Evolutionary conservation across 2,888 invertebrate genomes (phyloP).

Genomic region (Toxonevra muliebris): DNA sequence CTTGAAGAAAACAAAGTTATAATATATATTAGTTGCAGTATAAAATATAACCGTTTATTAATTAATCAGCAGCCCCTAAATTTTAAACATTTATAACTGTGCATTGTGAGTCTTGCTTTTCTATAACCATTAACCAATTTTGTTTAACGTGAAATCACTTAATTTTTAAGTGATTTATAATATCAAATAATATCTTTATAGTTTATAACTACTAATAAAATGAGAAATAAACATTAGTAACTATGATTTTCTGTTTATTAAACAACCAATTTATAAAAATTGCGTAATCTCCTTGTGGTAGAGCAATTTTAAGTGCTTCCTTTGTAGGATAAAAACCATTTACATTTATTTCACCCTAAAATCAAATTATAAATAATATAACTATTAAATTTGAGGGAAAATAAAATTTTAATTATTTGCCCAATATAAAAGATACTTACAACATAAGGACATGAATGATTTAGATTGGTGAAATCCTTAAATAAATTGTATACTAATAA

Average conservation of each 20-base stretch:
- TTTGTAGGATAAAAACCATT: conserved; percentile 4
- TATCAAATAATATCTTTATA: too few relatives aligned
- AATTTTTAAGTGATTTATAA: too few relatives aligned
- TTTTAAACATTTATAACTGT: too few relatives aligned
- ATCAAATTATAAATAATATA: not conserved
- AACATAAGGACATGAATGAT: conserved; percentile 18
- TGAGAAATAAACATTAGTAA: not conserved
- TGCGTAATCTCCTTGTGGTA: conserved; percentile 8
- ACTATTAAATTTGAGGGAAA: not conserved
- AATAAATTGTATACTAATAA: conserved; percentile 5
- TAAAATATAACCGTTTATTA: too few relatives aligned
- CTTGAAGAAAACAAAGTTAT: too few relatives aligned
- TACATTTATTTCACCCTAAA: conserved; percentile 10
- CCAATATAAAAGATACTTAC: conserved; percentile 6
- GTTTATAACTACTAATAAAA: too few relatives aligned
- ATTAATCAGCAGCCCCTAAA: too few relatives aligned
- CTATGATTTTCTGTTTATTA: not conserved
- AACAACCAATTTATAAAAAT: not conserved
- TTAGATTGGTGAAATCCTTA: conserved; percentile 17
- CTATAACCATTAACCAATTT: too few relatives aligned
- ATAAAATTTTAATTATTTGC: not conserved
- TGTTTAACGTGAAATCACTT: too few relatives aligned
- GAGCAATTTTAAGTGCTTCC: not conserved
- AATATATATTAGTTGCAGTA: too few relatives aligned
- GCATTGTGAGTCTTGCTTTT: too few relatives aligned